Base-by-base conservation (phyloP, 2,113 vertebrate genomes). In the Plotosus lineatus region DNA sequence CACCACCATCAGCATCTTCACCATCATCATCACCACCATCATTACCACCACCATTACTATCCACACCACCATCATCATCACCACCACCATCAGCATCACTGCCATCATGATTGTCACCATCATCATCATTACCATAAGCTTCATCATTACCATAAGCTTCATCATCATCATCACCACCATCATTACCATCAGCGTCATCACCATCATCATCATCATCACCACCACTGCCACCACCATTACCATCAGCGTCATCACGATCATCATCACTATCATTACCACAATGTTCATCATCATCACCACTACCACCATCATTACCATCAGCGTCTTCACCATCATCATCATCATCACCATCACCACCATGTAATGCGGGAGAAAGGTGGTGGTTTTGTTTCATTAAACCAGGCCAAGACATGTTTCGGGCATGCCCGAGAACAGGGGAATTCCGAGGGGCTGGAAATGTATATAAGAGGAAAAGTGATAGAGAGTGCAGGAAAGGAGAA, bases 51-150 rank as follows among this genome's bases (percentile, higher is more conserved):
- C n/a, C n/a, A n/a, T n/a, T n/a, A n/a, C n/a, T 17, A 50, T 3
- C 2, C 14, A 12, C 48, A 50, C 19, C 15, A 50, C 2, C 48
- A 75, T 51, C 33, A 75, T 11, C 17, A 14, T 23, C 21, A 46
- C 55, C 74, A 51, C 58, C 46, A 76, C 65, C 51, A 72, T 56
- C 69, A 84, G 33, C 42, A 40, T 78, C 66, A 38, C 36, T 73
- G 73, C 74, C 55, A 75, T 80, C 75, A 68, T 36, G 48, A 81
- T 53, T 36, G 23, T n/a, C 61, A 46, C 6, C 44, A 11, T 11
- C 44, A 46, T 46, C 44, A 46, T 46, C 44, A 46, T 46, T 11
- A 46, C 44, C 11, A n/a, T n/a, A n/a, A n/a, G n/a, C n/a, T n/a
- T 56, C 21, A 58, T 58, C 55, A 58, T 58, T 26, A 58, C 4